phyloP scores from a whole-genome alignment of 2,113 vertebrate genomes.

The Nestor notabilis region DNA sequence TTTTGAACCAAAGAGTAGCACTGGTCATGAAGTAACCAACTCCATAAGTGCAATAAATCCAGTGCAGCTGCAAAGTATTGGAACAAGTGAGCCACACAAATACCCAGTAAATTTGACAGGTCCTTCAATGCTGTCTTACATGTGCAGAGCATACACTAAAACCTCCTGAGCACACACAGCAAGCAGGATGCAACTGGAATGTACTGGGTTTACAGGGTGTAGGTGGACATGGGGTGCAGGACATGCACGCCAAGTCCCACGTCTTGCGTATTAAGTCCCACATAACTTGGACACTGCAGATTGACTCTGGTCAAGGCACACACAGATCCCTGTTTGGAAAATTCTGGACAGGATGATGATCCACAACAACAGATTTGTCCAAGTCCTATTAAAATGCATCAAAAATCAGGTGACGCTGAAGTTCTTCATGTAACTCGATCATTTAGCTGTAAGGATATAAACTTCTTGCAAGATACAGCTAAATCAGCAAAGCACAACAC shows the following conservation, averaged over 20 bases:
- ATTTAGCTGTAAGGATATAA: background rate
- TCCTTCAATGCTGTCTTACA: background rate
- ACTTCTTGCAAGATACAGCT: constrained; percentile 33
- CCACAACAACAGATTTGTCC: background rate
- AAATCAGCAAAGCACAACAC: constrained; percentile 59
- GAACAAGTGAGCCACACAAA: accelerated
- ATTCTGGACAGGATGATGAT: background rate
- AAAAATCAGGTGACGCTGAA: background rate
- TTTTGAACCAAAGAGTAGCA: background rate
- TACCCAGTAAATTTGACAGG: background rate
- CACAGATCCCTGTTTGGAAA: background rate
- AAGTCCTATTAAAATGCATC: background rate
- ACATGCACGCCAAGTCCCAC: background rate
- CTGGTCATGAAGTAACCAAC: background rate
- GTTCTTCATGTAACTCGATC: background rate
- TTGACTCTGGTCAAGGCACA: background rate
- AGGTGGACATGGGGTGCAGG: background rate
- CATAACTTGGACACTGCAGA: background rate
- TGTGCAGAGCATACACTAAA: background rate
- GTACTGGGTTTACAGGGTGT: background rate
- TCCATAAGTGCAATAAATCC: background rate
- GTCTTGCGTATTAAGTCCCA: background rate
- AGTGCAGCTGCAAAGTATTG: background rate
- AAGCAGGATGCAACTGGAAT: background rate
- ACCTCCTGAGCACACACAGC: background rate